Base-by-base conservation (phyloP, 2,797 vertebrate genomes). In the Bradypus variegatus region DNA sequence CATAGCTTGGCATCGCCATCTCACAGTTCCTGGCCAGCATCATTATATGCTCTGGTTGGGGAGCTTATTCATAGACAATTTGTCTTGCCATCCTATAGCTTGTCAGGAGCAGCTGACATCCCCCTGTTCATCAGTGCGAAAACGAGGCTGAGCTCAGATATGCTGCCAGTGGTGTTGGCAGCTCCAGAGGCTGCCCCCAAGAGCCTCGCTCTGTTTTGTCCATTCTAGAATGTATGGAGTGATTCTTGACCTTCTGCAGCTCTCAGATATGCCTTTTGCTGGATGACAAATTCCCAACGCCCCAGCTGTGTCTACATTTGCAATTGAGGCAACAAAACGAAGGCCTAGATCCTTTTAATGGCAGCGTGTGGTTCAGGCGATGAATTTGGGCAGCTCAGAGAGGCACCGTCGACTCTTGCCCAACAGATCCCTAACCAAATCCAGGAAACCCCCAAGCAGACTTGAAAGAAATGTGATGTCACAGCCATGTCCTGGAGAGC, bases 51-150 rank as follows among this genome's bases (percentile, higher is more conserved):
- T 8, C 25, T 1, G 21, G 58, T 19, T 6, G 21, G 58, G 6
- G 58, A 9, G 64, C 50, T 90, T 62, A 73, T 12, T 29, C 33
- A 19, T 8, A 81, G 67, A 91, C 60, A 77, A 0, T 80, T 91
- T 93, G 93, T 72, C 76, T 45, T 84, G 93, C 45, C 16, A 21
- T 75, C 69, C 84, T 80, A 9, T 41, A 78, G 73, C 45, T 93
- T 82, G 65, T 89, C 87, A 83, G 85, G 33, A 89, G 45, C 79
- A 88, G 50, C 88, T 94, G 94, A 92, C 79, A 58, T 88, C 90
- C 87, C 60, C 13, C 94, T 94, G 77, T 93, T 93, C 78, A 69
- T 97, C 96, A 90, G 67, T 89, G 2, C 38, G 9, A 94, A 96
- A 9, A 2, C 50, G 23, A 36, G 91, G 80, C 91, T 53, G 72